Base-by-base conservation (phyloP, 2,888 invertebrate genomes). In the Caenorhabditis angaria region DNA sequence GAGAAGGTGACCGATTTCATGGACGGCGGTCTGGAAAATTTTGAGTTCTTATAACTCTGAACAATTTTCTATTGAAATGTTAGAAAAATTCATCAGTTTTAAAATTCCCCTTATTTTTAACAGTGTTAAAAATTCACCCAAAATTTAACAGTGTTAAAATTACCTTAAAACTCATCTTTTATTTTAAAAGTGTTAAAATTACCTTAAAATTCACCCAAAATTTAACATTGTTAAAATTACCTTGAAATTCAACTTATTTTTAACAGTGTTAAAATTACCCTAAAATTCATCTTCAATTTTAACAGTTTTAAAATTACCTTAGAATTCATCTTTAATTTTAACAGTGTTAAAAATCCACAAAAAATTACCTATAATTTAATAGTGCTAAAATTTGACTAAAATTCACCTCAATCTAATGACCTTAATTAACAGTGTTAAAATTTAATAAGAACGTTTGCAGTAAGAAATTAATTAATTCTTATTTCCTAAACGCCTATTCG, bases 1-100 rank as follows among this genome's bases (percentile, higher is more conserved):
- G 90, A 95, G 91, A 88, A 95, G 94, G 89, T 94, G 95, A 88
- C 94, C 87, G 50, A 87, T 85, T 64, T 87, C 86, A 61, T 87
- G 87, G 6, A 86, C 80, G 8, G 85, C 84, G 14, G 86, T 86
- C 82, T 87, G 29, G 14, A 61, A 61, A 50, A 35, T 6, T 12
- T 29, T 2, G 24, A 24, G 4, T 22, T 24, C n/a, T n/a, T n/a
- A n/a, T n/a, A n/a, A n/a, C n/a, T n/a, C 20, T 25, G 5, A 54
- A 25, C 22, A 47, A 25, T 28, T 4, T 6, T 47, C 41, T 22
- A 57, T 35, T 8, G 18, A 54, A 54, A 10, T 54, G 54, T 20
- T 48, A n/a, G n/a, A 48, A 20, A 48, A 27, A 32, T 32, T 32
- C 10, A 24, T 14, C 29, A 57, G 12, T 28, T 57, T 57, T 29